Evolutionary conservation across 2,888 invertebrate species (phyloP).

Genomic region (Smittia sp.): DNA sequence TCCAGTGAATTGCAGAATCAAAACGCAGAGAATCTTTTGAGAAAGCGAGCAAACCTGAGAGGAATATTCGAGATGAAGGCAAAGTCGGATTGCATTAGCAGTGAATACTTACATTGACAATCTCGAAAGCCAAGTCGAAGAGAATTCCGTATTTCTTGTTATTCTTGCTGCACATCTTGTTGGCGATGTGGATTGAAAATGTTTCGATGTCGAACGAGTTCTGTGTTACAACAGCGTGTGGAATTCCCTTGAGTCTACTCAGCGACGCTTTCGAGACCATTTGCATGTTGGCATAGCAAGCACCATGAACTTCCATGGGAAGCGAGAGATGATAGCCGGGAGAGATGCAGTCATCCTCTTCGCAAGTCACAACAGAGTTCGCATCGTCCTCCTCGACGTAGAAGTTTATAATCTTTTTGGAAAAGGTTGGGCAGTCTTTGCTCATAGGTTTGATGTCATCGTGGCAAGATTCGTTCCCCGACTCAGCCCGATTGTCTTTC

Average conservation of each 20-base stretch:
- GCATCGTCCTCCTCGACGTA: slow-evolving; percentile 54
- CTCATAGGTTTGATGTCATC: not conserved
- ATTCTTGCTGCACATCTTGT: slow-evolving; percentile 52
- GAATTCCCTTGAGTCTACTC: slow-evolving; percentile 48
- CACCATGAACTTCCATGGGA: slow-evolving; percentile 54
- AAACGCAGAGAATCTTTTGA: slow-evolving; percentile 49
- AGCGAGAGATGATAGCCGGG: slow-evolving; percentile 53
- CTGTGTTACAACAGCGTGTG: slow-evolving; percentile 52
- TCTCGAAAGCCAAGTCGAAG: slow-evolving; percentile 53
- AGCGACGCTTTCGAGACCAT: slow-evolving; percentile 54
- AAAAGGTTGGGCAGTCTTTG: slow-evolving; percentile 48
- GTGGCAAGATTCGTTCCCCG: slow-evolving; percentile 4
- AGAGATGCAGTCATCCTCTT: slow-evolving; percentile 54
- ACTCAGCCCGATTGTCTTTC: slow-evolving; percentile 20
- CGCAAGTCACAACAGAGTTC: slow-evolving; percentile 53
- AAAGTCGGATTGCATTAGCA: not conserved
- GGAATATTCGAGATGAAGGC: not conserved
- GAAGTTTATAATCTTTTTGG: slow-evolving; percentile 51
- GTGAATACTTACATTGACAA: slow-evolving; percentile 49
- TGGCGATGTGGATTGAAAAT: slow-evolving; percentile 53
- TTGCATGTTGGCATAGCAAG: slow-evolving; percentile 54
- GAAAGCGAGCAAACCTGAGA: slow-evolving; percentile 51
- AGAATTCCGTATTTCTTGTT: slow-evolving; percentile 53
- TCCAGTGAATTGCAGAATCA: slow-evolving; percentile 53
- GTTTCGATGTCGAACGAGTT: slow-evolving; percentile 54